Conservation (phyloP, 2,888 invertebrate genomes). For the Dryococelus australis region DNA sequence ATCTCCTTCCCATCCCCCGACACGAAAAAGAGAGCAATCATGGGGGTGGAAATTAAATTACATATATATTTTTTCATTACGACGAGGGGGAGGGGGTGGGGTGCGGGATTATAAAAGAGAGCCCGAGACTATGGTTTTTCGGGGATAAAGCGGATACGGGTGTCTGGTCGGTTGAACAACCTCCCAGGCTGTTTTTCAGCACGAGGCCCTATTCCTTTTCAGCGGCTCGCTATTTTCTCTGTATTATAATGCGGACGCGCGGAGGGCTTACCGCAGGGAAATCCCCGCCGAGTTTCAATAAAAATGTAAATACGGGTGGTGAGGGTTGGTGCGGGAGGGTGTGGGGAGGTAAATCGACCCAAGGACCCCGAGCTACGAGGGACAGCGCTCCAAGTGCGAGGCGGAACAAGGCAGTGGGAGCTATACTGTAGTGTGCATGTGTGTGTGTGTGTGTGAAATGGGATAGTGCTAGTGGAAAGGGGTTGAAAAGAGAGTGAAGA, state of each 20-base stretch:
- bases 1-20: not conserved
- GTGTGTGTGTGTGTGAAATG: too few species aligned
- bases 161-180: not conserved
- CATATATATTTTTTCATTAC: constrained; percentile 16
- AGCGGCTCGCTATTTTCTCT: constrained; percentile 36
- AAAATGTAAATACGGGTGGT: constrained; percentile 59
- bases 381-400: not conserved
- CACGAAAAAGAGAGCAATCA: constrained; percentile 30
- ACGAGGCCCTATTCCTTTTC: constrained; percentile 7
- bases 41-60: constrained; percentile 32
- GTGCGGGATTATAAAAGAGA: not conserved
- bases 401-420: not conserved
- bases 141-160: not conserved
- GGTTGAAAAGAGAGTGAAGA: not conserved
- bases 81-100: not conserved
- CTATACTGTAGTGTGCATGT: constrained; percentile 51
- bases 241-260: constrained; percentile 34
- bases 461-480: too few species aligned
- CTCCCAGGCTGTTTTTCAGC: not conserved
- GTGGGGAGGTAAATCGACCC: constrained; percentile 32
- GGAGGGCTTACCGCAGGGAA: constrained; percentile 44
- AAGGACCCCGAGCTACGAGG: constrained; percentile 28
- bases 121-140: not conserved
- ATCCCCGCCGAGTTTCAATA: constrained; percentile 56
- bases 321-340: not conserved